Percentiles rank a stretch among this genome's conserved stretches.
These are phyloP conservation scores for Tuberolachnus salignus DNA, from an alignment of 2,888 invertebrate genomes.

Conservation along the genomic window DNA sequence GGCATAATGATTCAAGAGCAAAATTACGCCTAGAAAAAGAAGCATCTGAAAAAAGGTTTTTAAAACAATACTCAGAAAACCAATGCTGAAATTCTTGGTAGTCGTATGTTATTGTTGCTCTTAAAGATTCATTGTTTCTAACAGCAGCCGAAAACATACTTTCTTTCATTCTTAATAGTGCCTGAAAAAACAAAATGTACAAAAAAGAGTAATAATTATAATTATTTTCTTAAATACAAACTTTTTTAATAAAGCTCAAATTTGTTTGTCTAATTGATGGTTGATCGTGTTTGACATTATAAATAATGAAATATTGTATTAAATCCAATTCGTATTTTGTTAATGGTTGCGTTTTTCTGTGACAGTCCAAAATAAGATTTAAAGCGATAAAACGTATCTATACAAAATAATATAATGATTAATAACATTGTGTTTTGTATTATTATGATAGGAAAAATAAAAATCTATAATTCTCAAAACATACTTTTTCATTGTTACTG, in stretches of 20 bases:
- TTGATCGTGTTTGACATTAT: slow-evolving; percentile 67
- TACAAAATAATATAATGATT: neutral
- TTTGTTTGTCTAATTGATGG: slow-evolving; percentile 27
- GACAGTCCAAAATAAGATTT: slow-evolving; percentile 72
- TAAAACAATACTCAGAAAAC: slow-evolving; percentile 66
- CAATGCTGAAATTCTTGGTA: slow-evolving; percentile 65
- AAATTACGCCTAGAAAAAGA: slow-evolving; percentile 70
- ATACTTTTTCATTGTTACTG: slow-evolving; percentile 69
- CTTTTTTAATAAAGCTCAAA: slow-evolving; percentile 45
- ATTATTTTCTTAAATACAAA: slow-evolving; percentile 34
- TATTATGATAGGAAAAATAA: neutral
- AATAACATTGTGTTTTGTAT: neutral
- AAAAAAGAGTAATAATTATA: neutral
- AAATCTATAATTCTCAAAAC: neutral
- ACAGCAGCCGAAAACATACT: slow-evolving; percentile 37
- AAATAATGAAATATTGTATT: slow-evolving; percentile 69
- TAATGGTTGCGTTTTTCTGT: slow-evolving; percentile 74
- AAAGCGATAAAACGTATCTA: slow-evolving; percentile 48
- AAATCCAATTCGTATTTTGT: slow-evolving; percentile 69
- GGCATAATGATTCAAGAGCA: slow-evolving; percentile 67
- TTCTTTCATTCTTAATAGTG: slow-evolving; percentile 45
- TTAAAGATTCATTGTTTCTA: slow-evolving; percentile 28
- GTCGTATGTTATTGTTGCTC: slow-evolving; percentile 59
- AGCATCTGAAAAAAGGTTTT: slow-evolving; percentile 69
- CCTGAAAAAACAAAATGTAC: slow-evolving; percentile 31